These are phyloP conservation scores for Euspilapteryx auroguttella DNA, from an alignment of 2,888 invertebrate genomes.

Conservation along the genomic window DNA sequence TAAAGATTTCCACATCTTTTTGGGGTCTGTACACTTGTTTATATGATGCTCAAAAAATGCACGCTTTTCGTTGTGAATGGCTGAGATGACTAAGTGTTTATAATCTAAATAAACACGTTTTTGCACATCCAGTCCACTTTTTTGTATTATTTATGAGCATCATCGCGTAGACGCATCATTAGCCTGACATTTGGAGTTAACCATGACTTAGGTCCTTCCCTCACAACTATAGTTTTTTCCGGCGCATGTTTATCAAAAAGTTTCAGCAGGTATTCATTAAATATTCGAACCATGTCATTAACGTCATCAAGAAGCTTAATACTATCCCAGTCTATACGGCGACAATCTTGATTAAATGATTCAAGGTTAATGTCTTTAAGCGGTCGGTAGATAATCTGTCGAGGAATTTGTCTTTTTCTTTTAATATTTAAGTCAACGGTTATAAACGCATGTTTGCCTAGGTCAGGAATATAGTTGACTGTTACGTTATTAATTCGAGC, in stretches of 20 bases:
- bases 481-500: neutral
- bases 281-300: neutral
- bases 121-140: neutral
- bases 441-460: too few species aligned
- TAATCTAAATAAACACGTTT: neutral
- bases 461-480: constrained; percentile 1
- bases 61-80: neutral
- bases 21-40: neutral
- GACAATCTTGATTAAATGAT: neutral
- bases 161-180: neutral
- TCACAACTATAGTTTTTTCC: neutral
- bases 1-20: neutral
- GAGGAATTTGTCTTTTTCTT: neutral
- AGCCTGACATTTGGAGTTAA: neutral
- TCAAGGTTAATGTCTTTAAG: neutral
- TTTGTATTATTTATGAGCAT: neutral
- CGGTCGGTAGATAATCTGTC: neutral
- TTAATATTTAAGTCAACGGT: neutral
- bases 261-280: neutral
- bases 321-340: neutral
- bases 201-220: neutral
- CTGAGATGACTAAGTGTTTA: neutral
- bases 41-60: constrained; percentile 1
- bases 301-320: neutral
- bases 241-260: constrained; percentile 2